Base-by-base conservation (phyloP, 2,113 vertebrate species). In the Cygnus atratus region DNA sequence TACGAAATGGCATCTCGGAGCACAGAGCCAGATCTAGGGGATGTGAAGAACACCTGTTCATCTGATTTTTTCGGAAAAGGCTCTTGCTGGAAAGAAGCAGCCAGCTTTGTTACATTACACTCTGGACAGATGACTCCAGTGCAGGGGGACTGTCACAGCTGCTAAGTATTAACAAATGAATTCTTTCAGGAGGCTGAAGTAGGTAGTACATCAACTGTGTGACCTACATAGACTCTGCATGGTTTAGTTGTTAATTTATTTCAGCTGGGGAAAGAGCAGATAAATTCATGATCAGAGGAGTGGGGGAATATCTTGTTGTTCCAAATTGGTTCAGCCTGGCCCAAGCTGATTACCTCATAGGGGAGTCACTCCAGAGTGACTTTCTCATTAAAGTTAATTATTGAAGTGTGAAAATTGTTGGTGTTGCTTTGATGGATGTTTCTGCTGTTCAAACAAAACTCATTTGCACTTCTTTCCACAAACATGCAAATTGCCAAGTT, bases 91-190 rank as follows among this genome's bases (percentile, higher is more conserved):
- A 78, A 74, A 62, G 61, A 58, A 55, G 55, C n/a, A 66, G 44
- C 16, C 57, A 87, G 41, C 0, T 0, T 63, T 88, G 79, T 67
- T 31, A 39, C 1, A 1, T 29, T 84, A 29, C 31, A 10, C 84
- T 89, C 92, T 78, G 87, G 55, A 72, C 29, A 35, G 71, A 31
- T 25, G 13, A 77, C 35, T 93, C 52, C 58, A 61, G 81, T 37
- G 75, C 73, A 79, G 50, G 41, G 52, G 43, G 46, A 71, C 84
- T 90, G 65, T 90, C 75, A 79, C 78, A 82, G 94, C 54, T 46
- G 37, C 84, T 90, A 74, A 58, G 46, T 6, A 85, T 78, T 87
- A 96, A 74, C 90, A 93, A 72, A 95, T 83, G 68, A 87, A 93
- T 92, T 91, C n/a, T 90, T 91, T 74, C 89, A 90, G 65, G 55